phyloP scores from a whole-genome alignment of 2,888 invertebrate genomes.

The Boloria euphrosyne region DNA sequence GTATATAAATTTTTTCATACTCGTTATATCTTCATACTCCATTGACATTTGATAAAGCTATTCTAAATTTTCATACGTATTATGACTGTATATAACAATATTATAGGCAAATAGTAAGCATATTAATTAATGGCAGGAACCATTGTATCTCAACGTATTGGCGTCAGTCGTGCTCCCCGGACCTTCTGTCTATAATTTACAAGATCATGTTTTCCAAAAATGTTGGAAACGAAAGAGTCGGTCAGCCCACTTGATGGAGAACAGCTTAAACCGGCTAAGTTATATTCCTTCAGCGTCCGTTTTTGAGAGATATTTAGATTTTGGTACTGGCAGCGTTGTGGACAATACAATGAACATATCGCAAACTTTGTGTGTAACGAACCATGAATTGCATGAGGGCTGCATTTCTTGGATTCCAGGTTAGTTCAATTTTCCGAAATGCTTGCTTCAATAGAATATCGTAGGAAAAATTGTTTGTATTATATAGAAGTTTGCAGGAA shows the following conservation, averaged over 20 bases:
- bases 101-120: background rate
- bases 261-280: conserved; percentile 63
- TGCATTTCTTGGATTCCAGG: conserved; percentile 74
- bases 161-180: conserved; percentile 63
- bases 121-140: conserved; percentile 55
- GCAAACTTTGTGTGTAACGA: conserved; percentile 71
- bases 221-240: conserved; percentile 59
- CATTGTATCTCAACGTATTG: conserved; percentile 62
- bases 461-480: too few relatives aligned
- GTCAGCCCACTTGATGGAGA: conserved; percentile 69
- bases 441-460: too few relatives aligned
- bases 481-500: too few relatives aligned
- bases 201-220: conserved; percentile 63
- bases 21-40: too few relatives aligned
- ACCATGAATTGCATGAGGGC: conserved; percentile 68
- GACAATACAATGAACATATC: conserved; percentile 71
- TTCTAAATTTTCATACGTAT: too few relatives aligned
- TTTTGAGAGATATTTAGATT: conserved; percentile 69
- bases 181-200: conserved; percentile 57
- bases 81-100: background rate
- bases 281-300: conserved; percentile 71
- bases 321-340: conserved; percentile 63
- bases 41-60: too few relatives aligned
- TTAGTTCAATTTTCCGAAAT: conserved; percentile 37
- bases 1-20: too few relatives aligned